phyloP scores from a whole-genome alignment of 2,113 vertebrate species.

The Anarrhichthys ocellatus region DNA sequence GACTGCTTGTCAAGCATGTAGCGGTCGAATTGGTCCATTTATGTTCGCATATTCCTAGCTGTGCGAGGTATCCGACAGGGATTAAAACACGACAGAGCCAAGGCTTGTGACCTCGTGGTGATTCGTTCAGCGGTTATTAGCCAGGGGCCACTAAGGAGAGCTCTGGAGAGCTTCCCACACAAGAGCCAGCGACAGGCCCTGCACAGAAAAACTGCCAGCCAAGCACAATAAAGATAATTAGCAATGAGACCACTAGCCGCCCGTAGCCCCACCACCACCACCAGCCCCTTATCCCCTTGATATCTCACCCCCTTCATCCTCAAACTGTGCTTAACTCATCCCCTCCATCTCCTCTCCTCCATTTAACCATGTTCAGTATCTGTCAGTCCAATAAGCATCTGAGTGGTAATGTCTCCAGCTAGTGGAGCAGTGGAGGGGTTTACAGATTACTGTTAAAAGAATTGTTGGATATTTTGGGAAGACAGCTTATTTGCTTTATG shows the following conservation, averaged over 20 bases:
- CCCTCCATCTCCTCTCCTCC: conserved; percentile 28
- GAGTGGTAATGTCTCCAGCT: conserved; percentile 3
- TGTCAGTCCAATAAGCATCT: conserved; percentile 35
- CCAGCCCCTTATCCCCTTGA: conserved; percentile 55
- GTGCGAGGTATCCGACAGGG: conserved; percentile 31
- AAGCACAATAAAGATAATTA: conserved; percentile 85
- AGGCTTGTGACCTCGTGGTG: conserved; percentile 62
- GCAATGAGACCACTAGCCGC: conserved; percentile 75
- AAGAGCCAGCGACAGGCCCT: conserved; percentile 69
- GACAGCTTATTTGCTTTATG: neutral
- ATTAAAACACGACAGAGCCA: conserved; percentile 52
- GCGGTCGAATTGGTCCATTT: conserved; percentile 36
- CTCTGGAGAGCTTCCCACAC: conserved; percentile 69
- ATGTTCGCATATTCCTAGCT: conserved; percentile 41
- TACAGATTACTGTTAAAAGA: neutral
- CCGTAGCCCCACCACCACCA: conserved; percentile 44
- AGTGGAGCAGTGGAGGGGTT: neutral
- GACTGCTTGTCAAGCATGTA: conserved; percentile 68
- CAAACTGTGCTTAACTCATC: conserved; percentile 55
- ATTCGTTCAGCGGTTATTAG: conserved; percentile 76
- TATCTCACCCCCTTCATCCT: conserved; percentile 56
- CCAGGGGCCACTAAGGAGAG: conserved; percentile 57
- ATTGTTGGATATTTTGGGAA: neutral
- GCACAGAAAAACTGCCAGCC: conserved; percentile 76
- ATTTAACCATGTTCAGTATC: conserved; percentile 28